Percentiles rank a stretch among this genome's conserved stretches.
These are phyloP conservation scores for Eupithecia insigniata DNA, from an alignment of 2,888 invertebrate species.

Conservation along the genomic window DNA sequence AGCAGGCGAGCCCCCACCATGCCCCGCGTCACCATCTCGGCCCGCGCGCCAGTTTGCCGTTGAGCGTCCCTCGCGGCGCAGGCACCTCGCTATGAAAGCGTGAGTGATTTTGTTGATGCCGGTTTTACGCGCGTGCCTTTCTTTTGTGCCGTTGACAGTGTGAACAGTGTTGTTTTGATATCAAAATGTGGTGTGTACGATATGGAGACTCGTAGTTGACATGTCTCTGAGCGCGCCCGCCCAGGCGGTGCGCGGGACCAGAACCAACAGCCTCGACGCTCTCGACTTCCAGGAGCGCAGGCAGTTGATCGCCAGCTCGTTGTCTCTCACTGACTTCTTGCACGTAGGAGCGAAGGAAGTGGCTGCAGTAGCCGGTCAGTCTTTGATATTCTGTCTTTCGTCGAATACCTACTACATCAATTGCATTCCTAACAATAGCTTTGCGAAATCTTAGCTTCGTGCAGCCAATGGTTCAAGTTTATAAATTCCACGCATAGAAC, in stretches of 20 bases:
- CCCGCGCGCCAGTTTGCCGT: slow-evolving; percentile 77
- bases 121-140: slow-evolving; percentile 70
- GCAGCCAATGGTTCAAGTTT: slow-evolving; percentile 50
- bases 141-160: slow-evolving; percentile 70
- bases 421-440: slow-evolving; percentile 73
- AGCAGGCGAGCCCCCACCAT: slow-evolving; percentile 76
- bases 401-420: slow-evolving; percentile 52
- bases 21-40: slow-evolving; percentile 60
- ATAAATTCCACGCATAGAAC: slow-evolving; percentile 36
- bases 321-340: slow-evolving; percentile 93
- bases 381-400: slow-evolving; percentile 54
- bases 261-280: slow-evolving; percentile 94
- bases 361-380: slow-evolving; percentile 81
- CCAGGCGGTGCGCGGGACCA: slow-evolving; percentile 81
- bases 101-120: slow-evolving; percentile 59
- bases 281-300: slow-evolving; percentile 96
- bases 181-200: slow-evolving; percentile 65
- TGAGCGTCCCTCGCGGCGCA: slow-evolving; percentile 80
- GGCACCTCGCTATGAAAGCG: slow-evolving; percentile 65
- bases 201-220: slow-evolving; percentile 81
- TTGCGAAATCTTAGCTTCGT: slow-evolving; percentile 70
- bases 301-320: slow-evolving; percentile 93
- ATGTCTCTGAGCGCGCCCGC: slow-evolving; percentile 83
- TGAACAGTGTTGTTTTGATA: slow-evolving; percentile 64
- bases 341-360: slow-evolving; percentile 87